Conservation (phyloP, 1,140 invertebrate genomes). For the Drosophila kohkoa region DNA sequence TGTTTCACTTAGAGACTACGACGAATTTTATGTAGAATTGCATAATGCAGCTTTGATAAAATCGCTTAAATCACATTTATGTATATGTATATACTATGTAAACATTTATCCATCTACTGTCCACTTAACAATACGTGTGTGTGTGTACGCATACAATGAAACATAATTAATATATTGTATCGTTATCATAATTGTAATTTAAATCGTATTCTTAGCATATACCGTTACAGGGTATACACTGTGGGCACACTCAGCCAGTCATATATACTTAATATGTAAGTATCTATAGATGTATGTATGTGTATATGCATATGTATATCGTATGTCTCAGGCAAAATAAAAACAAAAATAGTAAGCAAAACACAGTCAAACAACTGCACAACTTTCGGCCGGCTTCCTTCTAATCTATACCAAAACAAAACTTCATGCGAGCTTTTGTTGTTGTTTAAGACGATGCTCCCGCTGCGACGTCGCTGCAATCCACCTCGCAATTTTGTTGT, state of each 20-base stretch:
- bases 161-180: conserved; percentile 49
- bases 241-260: conserved; percentile 49
- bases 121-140: conserved; percentile 65
- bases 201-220: conserved; percentile 35
- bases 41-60: conserved; percentile 84
- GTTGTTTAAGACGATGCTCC: conserved; percentile 14
- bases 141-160: conserved; percentile 32
- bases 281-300: conserved; percentile 14
- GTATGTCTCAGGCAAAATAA: conserved; percentile 31
- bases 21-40: conserved; percentile 81
- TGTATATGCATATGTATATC: conserved; percentile 29
- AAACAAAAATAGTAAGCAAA: conserved; percentile 32
- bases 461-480: conserved; percentile 25
- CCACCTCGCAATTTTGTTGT: neutral
- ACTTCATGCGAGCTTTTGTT: conserved; percentile 13
- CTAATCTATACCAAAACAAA: conserved; percentile 31
- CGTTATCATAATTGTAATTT: conserved; percentile 40
- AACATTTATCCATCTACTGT: conserved; percentile 73
- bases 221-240: conserved; percentile 33
- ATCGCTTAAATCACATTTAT: conserved; percentile 84
- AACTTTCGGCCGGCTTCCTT: neutral
- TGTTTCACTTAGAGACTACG: conserved; percentile 71
- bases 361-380: conserved; percentile 35
- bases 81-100: conserved; percentile 75
- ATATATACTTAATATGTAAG: conserved; percentile 31